Base-by-base conservation (phyloP, 2,888 invertebrate genomes). In the Lepetodrilus schrolli region DNA sequence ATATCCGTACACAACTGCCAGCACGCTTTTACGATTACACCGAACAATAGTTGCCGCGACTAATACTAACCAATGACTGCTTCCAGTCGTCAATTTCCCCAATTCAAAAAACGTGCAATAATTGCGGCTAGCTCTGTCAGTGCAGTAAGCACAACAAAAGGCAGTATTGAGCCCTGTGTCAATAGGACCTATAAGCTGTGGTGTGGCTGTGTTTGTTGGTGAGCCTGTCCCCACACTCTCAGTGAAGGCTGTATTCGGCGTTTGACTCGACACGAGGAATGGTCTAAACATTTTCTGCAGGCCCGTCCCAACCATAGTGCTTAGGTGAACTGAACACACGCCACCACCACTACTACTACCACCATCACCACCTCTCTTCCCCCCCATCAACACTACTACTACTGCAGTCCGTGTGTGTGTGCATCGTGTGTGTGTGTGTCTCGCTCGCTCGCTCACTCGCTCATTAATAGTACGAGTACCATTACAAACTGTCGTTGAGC, bases 101-200 rank as follows among this genome's bases (percentile, higher is more conserved):
- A 34, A 70, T 70, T 70, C 36, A 70, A 70, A 49, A 49, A 70
- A 70, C 70, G 43, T 70, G 70, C 49, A 70, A 70, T 70, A 70
- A 70, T 70, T 49, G 70, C 36, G 49, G 49, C 48, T 21, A 34
- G 70, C 49, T 49, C 36, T 68, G 70, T 47, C 66, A 66, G 49
- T 70, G 49, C 30, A 49, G 49, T 34, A 70, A 49, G 21, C 70
- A 70, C 49, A 70, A 47, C 48, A 70, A 70, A 70, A 70, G 70
- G 49, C 48, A 49, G 70, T 70, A 70, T 70, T 70, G 70, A 70
- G 43, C 48, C 20, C 13, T 17, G 30, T 70, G 70, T 70, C 70
- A 70, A 70, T 70, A 70, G 49, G 23, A 47, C 49, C 21, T 47
- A 17, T 7, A 38, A 26, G 38, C 43, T 68, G 58, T 34, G 21